Base-by-base conservation (phyloP, 1,140 invertebrate genomes). In the Drosophila saltans region DNA sequence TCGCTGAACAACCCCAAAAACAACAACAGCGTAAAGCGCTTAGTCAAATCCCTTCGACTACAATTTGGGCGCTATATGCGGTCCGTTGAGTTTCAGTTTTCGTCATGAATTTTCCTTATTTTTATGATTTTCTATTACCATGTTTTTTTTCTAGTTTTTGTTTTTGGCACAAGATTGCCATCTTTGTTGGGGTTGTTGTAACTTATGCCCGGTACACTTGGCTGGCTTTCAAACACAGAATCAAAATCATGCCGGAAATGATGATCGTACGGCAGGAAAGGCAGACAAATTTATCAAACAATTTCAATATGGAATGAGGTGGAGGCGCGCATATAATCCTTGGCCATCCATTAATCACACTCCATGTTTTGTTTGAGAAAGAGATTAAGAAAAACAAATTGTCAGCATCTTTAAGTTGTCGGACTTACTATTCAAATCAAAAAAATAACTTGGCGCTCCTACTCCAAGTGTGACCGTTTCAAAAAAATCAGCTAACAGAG, bases 221-320 rank as follows among this genome's bases (percentile, higher is more conserved):
- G 75, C 69, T 75, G 65, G 48, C 43, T 43, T 59, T 66, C 66
- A 66, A 75, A 63, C 21, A 52, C 36, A 52, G 45, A 64, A 30
- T 59, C 41, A 62, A 48, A 75, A 74, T 81, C 79, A 80, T 65
- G 68, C 56, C 88, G 88, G 88, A 90, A 86, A 71, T 75, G 88
- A 85, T 91, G 88, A 90, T 90, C 88, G 82, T 78, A 59, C 57
- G 43, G 16, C 83, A 82, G 85, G 80, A 89, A 89, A 79, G 64
- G 71, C 85, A 90, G 84, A 89, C 84, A 89, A 89, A 89, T 89
- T 90, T 89, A 89, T 89, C 84, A 89, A 80, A 39, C 21, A 9
- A n/a, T 58, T 58, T 8, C 11, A 58, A 58, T 24, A 21, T 52
- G 21, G 57, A 36, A 52, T 30, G 16, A 66, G 55, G 63, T 79